Evolutionary conservation across 1,140 invertebrate species (phyloP).

Genomic region (Metopolophium dirhodum): DNA sequence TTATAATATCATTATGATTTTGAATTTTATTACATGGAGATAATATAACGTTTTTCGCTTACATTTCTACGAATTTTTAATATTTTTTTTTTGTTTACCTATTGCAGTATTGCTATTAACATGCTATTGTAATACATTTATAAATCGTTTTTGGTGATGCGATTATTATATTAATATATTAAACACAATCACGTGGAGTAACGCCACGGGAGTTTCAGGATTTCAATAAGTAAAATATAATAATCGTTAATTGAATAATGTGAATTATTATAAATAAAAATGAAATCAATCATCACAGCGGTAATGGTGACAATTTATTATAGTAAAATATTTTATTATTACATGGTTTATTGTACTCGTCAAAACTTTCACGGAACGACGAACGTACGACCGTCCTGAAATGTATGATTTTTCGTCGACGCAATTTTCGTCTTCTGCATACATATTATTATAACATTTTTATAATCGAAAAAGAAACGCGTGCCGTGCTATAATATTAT

Average conservation of each 20-base stretch:
- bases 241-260: background rate
- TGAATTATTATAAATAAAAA: constrained; percentile 20
- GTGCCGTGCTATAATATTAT: background rate
- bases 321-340: background rate
- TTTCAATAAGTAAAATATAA: background rate
- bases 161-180: background rate
- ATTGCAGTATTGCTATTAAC: background rate
- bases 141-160: background rate
- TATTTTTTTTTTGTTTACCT: background rate
- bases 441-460: background rate
- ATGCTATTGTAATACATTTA: background rate
- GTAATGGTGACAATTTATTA: background rate
- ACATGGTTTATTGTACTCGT: background rate
- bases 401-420: background rate
- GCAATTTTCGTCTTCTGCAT: too few species aligned
- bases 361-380: background rate
- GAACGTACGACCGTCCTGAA: background rate
- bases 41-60: background rate
- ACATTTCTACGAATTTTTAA: background rate
- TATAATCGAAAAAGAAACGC: background rate
- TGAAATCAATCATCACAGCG: background rate
- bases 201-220: background rate
- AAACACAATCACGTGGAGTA: background rate
- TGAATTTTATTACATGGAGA: background rate
- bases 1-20: background rate